Evolutionary conservation across 2,888 invertebrate genomes (phyloP).

Genomic region (Bembecia ichneumoniformis): DNA sequence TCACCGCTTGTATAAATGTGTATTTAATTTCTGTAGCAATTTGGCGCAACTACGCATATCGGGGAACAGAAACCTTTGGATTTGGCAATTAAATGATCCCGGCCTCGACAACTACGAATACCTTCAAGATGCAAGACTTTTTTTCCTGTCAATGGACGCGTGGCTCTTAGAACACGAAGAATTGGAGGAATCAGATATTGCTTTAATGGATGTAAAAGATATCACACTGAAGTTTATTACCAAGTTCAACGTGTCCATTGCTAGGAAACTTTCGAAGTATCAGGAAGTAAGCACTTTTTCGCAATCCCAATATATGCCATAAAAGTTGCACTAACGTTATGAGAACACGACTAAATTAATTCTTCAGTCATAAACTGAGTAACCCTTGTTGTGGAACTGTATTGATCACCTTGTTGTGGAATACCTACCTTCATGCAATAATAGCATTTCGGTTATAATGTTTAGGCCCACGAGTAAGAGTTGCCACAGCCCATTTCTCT

Average conservation of each 20-base stretch:
- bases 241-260: slow-evolving; percentile 77
- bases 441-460: too few relatives aligned
- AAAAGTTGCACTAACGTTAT: background rate
- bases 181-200: slow-evolving; percentile 38
- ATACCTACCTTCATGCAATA: too few relatives aligned
- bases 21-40: slow-evolving; percentile 27
- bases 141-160: slow-evolving; percentile 42
- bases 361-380: too few relatives aligned
- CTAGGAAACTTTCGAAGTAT: slow-evolving; percentile 74
- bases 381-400: too few relatives aligned
- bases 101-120: slow-evolving; percentile 53
- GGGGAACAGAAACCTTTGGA: slow-evolving; percentile 40
- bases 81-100: slow-evolving; percentile 62
- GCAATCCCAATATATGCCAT: too few relatives aligned
- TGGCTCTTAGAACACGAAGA: slow-evolving; percentile 33
- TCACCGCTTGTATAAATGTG: too few relatives aligned
- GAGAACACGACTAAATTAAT: too few relatives aligned
- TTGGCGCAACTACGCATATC: slow-evolving; percentile 34
- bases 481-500: too few relatives aligned
- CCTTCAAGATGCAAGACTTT: slow-evolving; percentile 37
- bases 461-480: too few relatives aligned
- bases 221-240: slow-evolving; percentile 48
- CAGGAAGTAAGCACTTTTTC: slow-evolving; percentile 55
- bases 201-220: slow-evolving; percentile 51
- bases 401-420: too few relatives aligned